Conservation (phyloP, 2,888 invertebrate genomes). For the Lasioglossum lativentre region DNA sequence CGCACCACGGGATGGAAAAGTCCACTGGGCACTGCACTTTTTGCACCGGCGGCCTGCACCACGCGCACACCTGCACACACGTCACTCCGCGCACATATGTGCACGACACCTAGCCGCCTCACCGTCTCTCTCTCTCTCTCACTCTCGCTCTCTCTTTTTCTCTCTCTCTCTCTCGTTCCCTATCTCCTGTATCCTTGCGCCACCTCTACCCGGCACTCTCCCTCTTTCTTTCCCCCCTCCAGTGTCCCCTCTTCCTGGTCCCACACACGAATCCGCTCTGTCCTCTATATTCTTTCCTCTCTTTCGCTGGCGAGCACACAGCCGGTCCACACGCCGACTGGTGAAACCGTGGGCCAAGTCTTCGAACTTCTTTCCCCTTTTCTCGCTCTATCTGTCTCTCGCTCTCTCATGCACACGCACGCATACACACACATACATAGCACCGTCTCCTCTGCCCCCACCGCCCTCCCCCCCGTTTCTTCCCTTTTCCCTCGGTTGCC, state of each 20-base stretch:
- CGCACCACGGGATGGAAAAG: constrained; percentile 72
- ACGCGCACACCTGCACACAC: constrained; percentile 68
- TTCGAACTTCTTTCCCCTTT: constrained; percentile 38
- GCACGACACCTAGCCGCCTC: constrained; percentile 62
- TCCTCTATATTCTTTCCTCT: constrained; percentile 35
- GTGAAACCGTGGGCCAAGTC: constrained; percentile 60
- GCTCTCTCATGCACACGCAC: not conserved
- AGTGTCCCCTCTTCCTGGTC: constrained; percentile 14
- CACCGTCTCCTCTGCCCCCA: not conserved
- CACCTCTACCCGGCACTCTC: constrained; percentile 3
- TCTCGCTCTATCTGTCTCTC: constrained; percentile 25
- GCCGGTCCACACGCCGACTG: constrained; percentile 64
- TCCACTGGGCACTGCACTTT: constrained; percentile 73
- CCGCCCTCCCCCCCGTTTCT: constrained; percentile 16
- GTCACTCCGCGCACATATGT: constrained; percentile 62
- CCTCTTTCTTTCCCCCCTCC: constrained; percentile 18
- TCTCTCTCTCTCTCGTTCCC: not conserved
- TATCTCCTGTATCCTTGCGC: constrained; percentile 21
- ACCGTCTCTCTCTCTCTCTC: constrained; percentile 31
- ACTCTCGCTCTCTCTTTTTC: not conserved
- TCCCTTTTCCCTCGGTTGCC: constrained; percentile 26
- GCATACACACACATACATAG: not conserved
- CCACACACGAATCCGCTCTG: constrained; percentile 16
- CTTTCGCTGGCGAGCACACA: constrained; percentile 56
- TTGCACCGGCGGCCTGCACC: constrained; percentile 68